Evolutionary conservation across 2,797 vertebrate genomes (phyloP).

Genomic region (Microtus californicus): DNA sequence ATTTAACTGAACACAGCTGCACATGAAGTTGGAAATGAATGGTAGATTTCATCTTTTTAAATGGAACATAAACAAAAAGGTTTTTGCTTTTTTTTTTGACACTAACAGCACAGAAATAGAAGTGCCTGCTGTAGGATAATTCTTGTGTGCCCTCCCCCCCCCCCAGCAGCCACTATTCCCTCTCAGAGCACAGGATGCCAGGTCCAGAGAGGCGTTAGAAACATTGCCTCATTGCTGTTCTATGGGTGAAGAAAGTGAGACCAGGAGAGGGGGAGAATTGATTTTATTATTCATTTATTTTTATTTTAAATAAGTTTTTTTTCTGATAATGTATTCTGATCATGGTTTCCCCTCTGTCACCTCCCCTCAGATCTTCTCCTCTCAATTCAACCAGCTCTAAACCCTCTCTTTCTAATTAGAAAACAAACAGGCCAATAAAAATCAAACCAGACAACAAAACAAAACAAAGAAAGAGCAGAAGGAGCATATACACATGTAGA

Average conservation of each 20-base stretch:
- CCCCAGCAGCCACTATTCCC: conserved; percentile 26
- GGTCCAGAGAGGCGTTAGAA: conserved; percentile 61
- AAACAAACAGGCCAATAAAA: neutral
- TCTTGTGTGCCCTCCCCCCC: neutral
- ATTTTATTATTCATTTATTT: neutral
- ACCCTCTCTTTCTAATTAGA: neutral
- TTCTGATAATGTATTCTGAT: neutral
- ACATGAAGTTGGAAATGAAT: conserved; percentile 78
- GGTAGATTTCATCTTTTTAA: conserved; percentile 76
- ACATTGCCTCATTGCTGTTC: conserved; percentile 8
- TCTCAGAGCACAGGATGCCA: conserved; percentile 60
- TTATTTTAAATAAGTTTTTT: neutral
- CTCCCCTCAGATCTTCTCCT: neutral
- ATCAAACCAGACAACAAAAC: neutral
- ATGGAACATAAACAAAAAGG: conserved; percentile 80
- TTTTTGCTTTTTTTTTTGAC: neutral
- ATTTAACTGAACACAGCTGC: conserved; percentile 75
- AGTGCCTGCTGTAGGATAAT: conserved; percentile 69
- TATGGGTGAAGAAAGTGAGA: neutral
- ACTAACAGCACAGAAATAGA: conserved; percentile 66
- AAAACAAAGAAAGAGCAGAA: neutral
- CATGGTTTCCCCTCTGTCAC: neutral
- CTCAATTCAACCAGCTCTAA: neutral
- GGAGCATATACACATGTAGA: neutral
- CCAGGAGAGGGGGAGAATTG: neutral